Evolutionary conservation across 2,113 vertebrate species (phyloP), one percentile per base, ranked within the genome.

Genomic region (Myrmecobius fasciatus): DNA sequence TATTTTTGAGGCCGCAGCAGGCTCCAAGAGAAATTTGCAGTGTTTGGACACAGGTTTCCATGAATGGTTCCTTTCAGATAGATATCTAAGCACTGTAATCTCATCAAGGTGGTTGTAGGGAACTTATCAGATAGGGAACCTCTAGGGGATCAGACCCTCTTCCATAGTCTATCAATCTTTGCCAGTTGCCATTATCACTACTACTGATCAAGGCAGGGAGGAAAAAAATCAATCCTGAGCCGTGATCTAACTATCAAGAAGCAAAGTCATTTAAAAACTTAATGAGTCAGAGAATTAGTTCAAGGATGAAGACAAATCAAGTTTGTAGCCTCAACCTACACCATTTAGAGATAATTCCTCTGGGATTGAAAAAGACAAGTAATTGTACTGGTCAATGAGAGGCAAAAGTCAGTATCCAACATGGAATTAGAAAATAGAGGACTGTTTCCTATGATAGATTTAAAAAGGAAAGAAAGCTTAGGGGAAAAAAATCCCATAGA

Each of bases 381-480:
- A 95, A 92, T 92, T 96, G 90, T 89, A 83, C 94, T 94, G 52
- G n/a, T 95, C 53, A 96, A 90, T 93, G 31, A 91, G n/a, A 94
- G 93, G 56, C 90, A 96, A 91, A 89, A 92, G 88, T 54, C 91
- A 53, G 28, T 95, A 75, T 96, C 88, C 95, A 92, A 94, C 67
- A 54, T 14, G 90, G 92, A 43, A 3, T 24, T 67, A 25, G 46
- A 54, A 93, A 26, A 26, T 91, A 25, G 52, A 95, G 46, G 52
- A 56, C 93, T 96, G 52, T 52, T 67, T 36, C 31, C 60, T 12
- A 17, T 67, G 31, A 67, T 5, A 12, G 36, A 3, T 53, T 14
- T 22, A 36, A 5, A 43, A 83, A 43, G 14, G 11, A 67, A n/a
- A 31, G 28, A 36, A 36, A 51, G 11, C 49, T 51, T 51, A 10